Conservation (phyloP, 2,113 vertebrate genomes). For the Proterorhinus semilunaris region DNA sequence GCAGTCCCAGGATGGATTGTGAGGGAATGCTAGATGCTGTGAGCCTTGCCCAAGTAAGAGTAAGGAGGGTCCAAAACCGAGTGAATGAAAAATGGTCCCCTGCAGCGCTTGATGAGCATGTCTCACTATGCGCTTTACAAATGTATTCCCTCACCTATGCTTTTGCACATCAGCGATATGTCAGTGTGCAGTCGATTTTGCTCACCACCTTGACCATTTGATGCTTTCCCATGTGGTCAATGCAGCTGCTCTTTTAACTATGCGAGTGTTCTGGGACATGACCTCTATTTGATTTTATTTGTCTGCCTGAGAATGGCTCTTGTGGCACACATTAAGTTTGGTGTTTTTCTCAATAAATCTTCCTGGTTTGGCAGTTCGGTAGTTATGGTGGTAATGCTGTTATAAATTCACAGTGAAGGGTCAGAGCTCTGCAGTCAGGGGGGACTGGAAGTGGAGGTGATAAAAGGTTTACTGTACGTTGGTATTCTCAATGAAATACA, state of each 20-base stretch:
- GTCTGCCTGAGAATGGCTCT: conserved; percentile 5
- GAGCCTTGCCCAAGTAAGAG: too few species aligned
- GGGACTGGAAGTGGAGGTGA: conserved; percentile 23
- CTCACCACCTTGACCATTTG: conserved; percentile 7
- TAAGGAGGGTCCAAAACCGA: too few species aligned
- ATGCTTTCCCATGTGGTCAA: neutral
- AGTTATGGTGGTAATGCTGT: conserved; percentile 46
- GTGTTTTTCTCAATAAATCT: conserved; percentile 39
- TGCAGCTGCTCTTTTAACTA: conserved; percentile 13
- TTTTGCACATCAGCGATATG: neutral
- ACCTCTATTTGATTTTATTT: conserved; percentile 26
- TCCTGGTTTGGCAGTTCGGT: conserved; percentile 31
- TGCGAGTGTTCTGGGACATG: conserved; percentile 9
- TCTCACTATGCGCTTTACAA: too few species aligned
- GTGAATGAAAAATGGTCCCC: too few species aligned
- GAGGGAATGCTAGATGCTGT: too few species aligned
- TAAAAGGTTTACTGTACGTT: conserved; percentile 29
- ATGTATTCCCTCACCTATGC: too few species aligned
- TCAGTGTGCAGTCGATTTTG: neutral
- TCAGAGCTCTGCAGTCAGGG: conserved; percentile 2
- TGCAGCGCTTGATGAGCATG: too few species aligned
- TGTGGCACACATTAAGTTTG: conserved; percentile 27
- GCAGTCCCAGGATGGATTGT: too few species aligned
- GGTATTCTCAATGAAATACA: neutral
- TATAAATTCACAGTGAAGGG: conserved; percentile 49